Evolutionary conservation across 2,113 vertebrate species (phyloP), one percentile per base, ranked within the genome.

Genomic region (Calypte anna): DNA sequence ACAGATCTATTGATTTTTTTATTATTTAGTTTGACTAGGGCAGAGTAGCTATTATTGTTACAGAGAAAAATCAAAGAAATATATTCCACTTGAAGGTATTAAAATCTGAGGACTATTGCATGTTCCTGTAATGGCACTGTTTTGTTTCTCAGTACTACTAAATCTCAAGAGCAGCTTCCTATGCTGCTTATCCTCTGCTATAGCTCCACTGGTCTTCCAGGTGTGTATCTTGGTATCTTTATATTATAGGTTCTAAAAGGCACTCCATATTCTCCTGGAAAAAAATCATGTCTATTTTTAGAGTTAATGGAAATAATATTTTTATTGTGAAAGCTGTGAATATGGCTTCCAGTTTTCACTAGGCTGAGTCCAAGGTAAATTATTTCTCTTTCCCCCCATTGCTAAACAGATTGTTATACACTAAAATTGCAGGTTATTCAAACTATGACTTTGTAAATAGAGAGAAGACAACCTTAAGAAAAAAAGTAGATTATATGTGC

Each of bases 201-300:
- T 62, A n/a, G 3, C 31, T 55, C 3, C 15, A 16, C 8, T n/a
- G 12, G 8, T 55, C 10, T 68, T 66, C n/a, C 53, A 72, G 18
- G 12, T 4, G 16, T 6, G 9, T 0, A 0, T 38, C 5, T 15
- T 18, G 17, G 7, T 50, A 68, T 8, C 11, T 59, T 72, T 55
- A 30, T 54, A 2, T 16, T 19, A 18, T 2, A 9, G 20, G 2
- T 19, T 55, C 6, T 63, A 54, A 72, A 81, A 23, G 5, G 14
- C 68, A 63, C 33, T 38, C 5, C 44, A n/a, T 3, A 13, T 46
- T 62, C 12, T 73, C 63, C 4, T 54, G 40, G 14, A 1, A 79
- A 44, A 72, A 54, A 3, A 46, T 82, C 27, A 51, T 33, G 3
- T 40, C 12, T 77, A 5, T 36, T 79, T 51, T 82, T 38, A 62